Evolutionary conservation across 1,140 invertebrate species (phyloP).

Genomic region (Thereuonema tuberculata): DNA sequence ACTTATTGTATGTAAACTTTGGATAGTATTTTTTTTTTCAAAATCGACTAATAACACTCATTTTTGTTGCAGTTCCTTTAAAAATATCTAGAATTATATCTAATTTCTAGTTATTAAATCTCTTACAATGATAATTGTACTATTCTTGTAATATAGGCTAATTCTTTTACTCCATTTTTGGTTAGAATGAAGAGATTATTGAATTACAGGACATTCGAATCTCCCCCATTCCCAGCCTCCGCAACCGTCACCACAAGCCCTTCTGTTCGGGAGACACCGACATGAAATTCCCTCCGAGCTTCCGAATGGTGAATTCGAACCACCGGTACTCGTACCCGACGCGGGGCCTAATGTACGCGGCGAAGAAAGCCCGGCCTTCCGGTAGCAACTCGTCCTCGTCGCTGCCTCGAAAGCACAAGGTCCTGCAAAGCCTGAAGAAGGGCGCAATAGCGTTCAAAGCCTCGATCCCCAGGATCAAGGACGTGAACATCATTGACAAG

Average conservation of each 20-base stretch:
- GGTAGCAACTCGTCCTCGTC: neutral
- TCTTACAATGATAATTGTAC: too few relatives aligned
- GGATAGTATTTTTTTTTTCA: too few relatives aligned
- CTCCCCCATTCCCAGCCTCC: slow-evolving; percentile 67
- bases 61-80: too few relatives aligned
- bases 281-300: slow-evolving; percentile 57
- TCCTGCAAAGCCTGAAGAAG: slow-evolving; percentile 25
- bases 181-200: slow-evolving; percentile 50
- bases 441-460: slow-evolving; percentile 23
- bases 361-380: neutral
- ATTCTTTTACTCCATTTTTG: too few relatives aligned
- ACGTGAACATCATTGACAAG: slow-evolving; percentile 95
- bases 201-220: slow-evolving; percentile 64
- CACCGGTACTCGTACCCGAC: slow-evolving; percentile 18
- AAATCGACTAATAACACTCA: too few relatives aligned
- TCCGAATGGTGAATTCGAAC: slow-evolving; percentile 47
- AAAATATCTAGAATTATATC: too few relatives aligned
- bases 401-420: slow-evolving; percentile 11
- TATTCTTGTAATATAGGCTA: too few relatives aligned
- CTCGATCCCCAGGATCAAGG: slow-evolving; percentile 77
- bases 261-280: slow-evolving; percentile 2
- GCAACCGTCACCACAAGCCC: slow-evolving; percentile 41
- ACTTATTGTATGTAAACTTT: too few relatives aligned
- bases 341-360: neutral
- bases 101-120: too few relatives aligned